These are phyloP conservation scores for Oscheius onirici DNA, from an alignment of 2,888 invertebrate genomes.

Conservation along the genomic window DNA sequence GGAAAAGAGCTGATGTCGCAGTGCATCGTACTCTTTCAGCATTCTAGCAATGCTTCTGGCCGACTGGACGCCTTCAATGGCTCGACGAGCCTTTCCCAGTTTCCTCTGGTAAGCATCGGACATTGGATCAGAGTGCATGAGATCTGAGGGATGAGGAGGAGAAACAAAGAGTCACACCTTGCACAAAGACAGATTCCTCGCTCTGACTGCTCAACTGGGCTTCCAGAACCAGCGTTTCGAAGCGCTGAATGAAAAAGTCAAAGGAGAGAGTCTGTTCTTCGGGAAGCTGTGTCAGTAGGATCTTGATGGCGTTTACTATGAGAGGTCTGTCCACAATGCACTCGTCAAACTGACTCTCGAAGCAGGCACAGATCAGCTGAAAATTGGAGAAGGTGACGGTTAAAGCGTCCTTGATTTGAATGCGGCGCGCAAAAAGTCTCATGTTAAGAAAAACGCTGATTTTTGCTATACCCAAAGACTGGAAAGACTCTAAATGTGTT, in stretches of 20 bases:
- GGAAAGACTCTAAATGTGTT: too few species aligned
- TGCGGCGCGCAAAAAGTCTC: too few species aligned
- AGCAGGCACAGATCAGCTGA: conserved; percentile 77
- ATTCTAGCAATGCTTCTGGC: conserved; percentile 75
- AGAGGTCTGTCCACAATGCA: conserved; percentile 95
- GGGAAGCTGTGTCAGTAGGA: conserved; percentile 89
- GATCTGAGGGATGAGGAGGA: conserved; percentile 77
- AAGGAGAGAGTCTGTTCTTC: conserved; percentile 90
- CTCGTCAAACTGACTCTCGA: conserved; percentile 97
- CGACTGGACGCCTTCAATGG: conserved; percentile 74
- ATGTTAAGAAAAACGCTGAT: too few species aligned
- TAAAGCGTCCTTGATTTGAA: too few species aligned
- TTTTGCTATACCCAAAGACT: too few species aligned
- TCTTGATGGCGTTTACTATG: conserved; percentile 92
- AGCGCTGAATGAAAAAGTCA: conserved; percentile 94
- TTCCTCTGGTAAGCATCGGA: conserved; percentile 87
- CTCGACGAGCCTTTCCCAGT: conserved; percentile 74
- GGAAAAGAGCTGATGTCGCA: conserved; percentile 64
- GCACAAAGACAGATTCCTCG: conserved; percentile 59
- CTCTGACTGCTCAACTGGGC: conserved; percentile 81
- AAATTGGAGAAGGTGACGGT: conserved; percentile 28
- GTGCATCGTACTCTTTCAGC: conserved; percentile 57
- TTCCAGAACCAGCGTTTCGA: conserved; percentile 93
- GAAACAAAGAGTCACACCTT: too few species aligned
- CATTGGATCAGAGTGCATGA: conserved; percentile 86